Base-by-base conservation (phyloP, 2,797 vertebrate species). In the Menidia menidia region DNA sequence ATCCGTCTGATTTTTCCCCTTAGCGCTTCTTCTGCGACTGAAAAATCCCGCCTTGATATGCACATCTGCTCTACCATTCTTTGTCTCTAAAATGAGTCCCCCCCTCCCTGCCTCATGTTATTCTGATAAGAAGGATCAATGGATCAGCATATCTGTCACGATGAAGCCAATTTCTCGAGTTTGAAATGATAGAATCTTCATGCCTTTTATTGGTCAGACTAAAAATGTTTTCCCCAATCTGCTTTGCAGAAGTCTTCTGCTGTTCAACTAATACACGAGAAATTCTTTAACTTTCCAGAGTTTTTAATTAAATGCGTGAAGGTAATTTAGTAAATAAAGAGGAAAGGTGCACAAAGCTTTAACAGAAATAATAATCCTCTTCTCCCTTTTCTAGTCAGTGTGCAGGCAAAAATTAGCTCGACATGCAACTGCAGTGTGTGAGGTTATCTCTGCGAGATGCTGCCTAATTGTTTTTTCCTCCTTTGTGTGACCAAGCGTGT, bases 1-100 rank as follows among this genome's bases (percentile, higher is more conserved):
- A 90, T 91, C 83, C 83, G 81, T 85, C 84, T 82, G 80, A 87
- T 89, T 91, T 87, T 86, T 73, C 74, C 74, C 67, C 84, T 64
- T 48, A 73, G 67, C 78, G 74, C 74, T 63, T 75, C 81, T 77
- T 87, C 80, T 73, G 83, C 73, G 72, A 82, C 68, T 11, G 86
- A 84, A 87, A 39, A 89, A 87, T 86, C 79, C 71, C 19, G 65
- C 77, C 85, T 83, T 89, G 81, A 88, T 90, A 82, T 88, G 84
- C 86, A 86, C 82, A 90, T 86, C 82, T 84, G 85, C 85, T 88
- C 81, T 79, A 58, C 19, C 12, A 16, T 66, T 79, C 43, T 84
- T 64, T 86, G 78, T 83, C 79, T 79, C 67, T 68, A 43, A 43
- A 62, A 60, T 81, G 56, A 9, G 33, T 62, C 73, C 68, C 66